Base-by-base conservation (phyloP, 2,797 vertebrate species). In the Meriones psammophilus region DNA sequence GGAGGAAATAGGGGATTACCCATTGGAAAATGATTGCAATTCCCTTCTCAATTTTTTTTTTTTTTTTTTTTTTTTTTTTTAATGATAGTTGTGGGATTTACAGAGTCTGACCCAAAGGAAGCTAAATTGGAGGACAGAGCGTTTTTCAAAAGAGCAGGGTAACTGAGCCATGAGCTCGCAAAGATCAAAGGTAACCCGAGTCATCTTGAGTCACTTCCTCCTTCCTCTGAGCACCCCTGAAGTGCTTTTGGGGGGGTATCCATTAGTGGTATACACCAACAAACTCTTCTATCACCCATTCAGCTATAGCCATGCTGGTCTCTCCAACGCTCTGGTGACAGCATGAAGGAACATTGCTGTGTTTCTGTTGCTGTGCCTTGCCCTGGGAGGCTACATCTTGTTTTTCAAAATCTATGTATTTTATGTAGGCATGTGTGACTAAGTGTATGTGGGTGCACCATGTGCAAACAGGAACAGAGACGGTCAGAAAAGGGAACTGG, bases 131-230 rank as follows among this genome's bases (percentile, higher is more conserved):
- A 89, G 84, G 50, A 24, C 12, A 50, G 39, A 18, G 33, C 39
- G 17, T 92, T 88, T 93, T 50, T 73, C 1, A 15, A 26, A 96
- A 90, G 62, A 97, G 36, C 24, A 90, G 18, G 73, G 46, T 58
- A 88, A 66, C 4, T 69, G n/a, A 91, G 77, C 46, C 56, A 56
- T 62, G 30, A 68, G 4, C 39, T 46, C 58, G 89, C 76, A 94
- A 83, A 76, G 36, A 74, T 84, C 39, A 92, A 76, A 60, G 33
- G 66, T 77, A 64, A 79, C 22, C n/a, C 0, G 33, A 58, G 36
- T 87, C 22, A 73, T 42, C 81, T 60, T 86, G 42, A n/a, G 46
- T 79, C 56, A 22, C 50, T 88, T 50, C n/a, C 71, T 94, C 86
- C 50, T 88, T 50, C n/a, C 71, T 94, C 86, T 94, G 64, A 50